Evolutionary conservation across 1,140 invertebrate species (phyloP).

Genomic region (Ephestia elutella): DNA sequence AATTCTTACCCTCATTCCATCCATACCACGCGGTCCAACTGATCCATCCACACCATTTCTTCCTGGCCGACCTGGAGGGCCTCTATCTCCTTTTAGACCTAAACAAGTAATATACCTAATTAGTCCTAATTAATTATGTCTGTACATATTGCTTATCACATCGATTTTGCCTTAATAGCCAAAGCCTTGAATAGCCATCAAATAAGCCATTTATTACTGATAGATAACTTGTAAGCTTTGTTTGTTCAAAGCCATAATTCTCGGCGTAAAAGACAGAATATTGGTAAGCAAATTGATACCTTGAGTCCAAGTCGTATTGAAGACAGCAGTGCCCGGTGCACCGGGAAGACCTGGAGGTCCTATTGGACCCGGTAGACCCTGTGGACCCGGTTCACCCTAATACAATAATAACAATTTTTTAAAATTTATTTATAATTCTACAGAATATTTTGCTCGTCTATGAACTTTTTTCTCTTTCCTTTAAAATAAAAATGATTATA

Average conservation of each 20-base stretch:
- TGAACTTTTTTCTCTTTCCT: too few relatives aligned
- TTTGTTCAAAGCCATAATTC: too few relatives aligned
- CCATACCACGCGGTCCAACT: conserved; percentile 32
- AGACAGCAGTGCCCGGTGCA: conserved; percentile 29
- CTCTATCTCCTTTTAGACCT: conserved; percentile 54
- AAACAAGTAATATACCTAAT: background rate
- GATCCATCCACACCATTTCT: conserved; percentile 39
- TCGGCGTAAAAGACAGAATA: background rate
- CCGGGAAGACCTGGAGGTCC: conserved; percentile 24
- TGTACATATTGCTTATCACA: too few relatives aligned
- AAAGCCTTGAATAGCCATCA: too few relatives aligned
- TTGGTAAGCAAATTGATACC: conserved; percentile 24
- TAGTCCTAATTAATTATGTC: too few relatives aligned
- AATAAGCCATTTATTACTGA: too few relatives aligned
- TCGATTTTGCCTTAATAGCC: too few relatives aligned
- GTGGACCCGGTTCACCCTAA: conserved; percentile 7
- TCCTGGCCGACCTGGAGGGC: conserved; percentile 38
- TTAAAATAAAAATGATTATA: too few relatives aligned
- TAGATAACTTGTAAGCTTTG: too few relatives aligned
- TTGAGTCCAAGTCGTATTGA: conserved; percentile 38
- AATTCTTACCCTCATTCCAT: conserved; percentile 36
- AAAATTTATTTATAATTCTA: too few relatives aligned
- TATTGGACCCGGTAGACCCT: conserved; percentile 11
- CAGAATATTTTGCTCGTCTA: too few relatives aligned
- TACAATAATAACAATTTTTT: background rate